Evolutionary conservation across 2,113 vertebrate genomes (phyloP).

Genomic region (Cyprinodon brontotheroides): DNA sequence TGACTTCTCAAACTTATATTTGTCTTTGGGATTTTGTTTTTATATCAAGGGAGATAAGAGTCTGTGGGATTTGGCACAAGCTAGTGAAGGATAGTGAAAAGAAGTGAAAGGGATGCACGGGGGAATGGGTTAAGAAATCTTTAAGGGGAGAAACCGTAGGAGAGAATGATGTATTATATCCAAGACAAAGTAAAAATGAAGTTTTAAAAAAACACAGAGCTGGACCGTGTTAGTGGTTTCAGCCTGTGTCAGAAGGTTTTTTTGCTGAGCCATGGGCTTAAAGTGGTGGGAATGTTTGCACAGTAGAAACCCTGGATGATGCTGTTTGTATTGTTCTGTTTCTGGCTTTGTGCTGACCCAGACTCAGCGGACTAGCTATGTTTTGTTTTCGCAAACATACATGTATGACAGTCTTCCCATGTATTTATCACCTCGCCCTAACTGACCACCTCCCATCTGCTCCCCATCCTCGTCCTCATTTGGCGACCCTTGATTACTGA

Average conservation of each 20-base stretch:
- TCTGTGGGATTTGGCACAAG: conserved; percentile 36
- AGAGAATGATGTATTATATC: conserved; percentile 21
- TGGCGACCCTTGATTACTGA: conserved; percentile 12
- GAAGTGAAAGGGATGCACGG: neutral
- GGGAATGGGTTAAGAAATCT: conserved; percentile 33
- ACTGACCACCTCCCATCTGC: conserved; percentile 12
- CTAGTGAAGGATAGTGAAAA: conserved; percentile 2
- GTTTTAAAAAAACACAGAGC: conserved; percentile 3
- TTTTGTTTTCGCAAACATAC: conserved; percentile 46
- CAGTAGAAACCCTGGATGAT: conserved; percentile 57
- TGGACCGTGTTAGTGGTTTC: conserved; percentile 27
- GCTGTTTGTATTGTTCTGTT: conserved; percentile 75
- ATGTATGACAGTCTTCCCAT: neutral
- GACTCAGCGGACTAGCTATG: conserved; percentile 52
- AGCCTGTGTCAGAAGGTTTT: conserved; percentile 41
- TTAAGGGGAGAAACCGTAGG: conserved; percentile 15
- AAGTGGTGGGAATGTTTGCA: conserved; percentile 73
- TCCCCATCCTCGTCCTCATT: neutral
- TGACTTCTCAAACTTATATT: conserved; percentile 33
- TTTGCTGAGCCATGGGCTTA: conserved; percentile 64
- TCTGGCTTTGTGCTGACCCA: conserved; percentile 48
- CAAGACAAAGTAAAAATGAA: conserved; percentile 4
- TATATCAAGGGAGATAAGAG: conserved; percentile 28
- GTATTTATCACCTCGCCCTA: conserved; percentile 16
- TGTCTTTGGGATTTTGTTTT: conserved; percentile 6